Evolutionary conservation across 2,888 invertebrate species (phyloP), one percentile per base, ranked within the genome.

Genomic region (Enoplolaimus lenunculus): DNA sequence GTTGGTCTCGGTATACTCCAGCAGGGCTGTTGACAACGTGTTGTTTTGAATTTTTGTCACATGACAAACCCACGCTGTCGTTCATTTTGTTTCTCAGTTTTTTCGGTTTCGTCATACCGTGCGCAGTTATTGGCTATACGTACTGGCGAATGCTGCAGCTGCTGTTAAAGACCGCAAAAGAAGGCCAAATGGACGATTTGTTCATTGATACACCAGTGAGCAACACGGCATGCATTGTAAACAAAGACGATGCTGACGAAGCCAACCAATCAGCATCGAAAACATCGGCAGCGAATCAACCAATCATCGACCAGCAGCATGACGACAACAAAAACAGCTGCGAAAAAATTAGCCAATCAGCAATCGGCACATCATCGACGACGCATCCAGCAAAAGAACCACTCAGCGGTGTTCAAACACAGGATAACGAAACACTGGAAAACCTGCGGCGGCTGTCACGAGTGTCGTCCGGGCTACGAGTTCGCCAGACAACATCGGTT

Each of bases 51-150:
- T 64, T 64, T 30, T 28, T 64, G 28, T 28, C 13, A 16, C 13
- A 30, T 16, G 64, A 64, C 64, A 7, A 30, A 13, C 29, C 26
- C 28, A 64, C 13, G 26, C 64, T 7, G 7, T 16, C 13, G 7
- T 64, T 16, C n/a, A 16, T 64, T 13, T 7, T 64, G 13, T 64
- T 16, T 64, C n/a, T 64, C 13, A 64, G 13, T 7, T 16, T n/a
- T n/a, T 64, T 64, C 29, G 64, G 64, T n/a, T 64, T 64, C n/a
- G 13, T 64, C n/a, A 13, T 64, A 7, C 64, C 64, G 13, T 7
- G 13, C n/a, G 29, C n/a, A 28, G 64, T n/a, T 30, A 64, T 64
- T 64, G n/a, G 26, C n/a, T 16, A 7, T 13, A 16, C 28, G 16
- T 64, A 64, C 29, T 26, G 13, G 13, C 13, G 64, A 16, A 64